Conservation (phyloP, 2,797 vertebrate genomes). For the Spinus olivaceus region DNA sequence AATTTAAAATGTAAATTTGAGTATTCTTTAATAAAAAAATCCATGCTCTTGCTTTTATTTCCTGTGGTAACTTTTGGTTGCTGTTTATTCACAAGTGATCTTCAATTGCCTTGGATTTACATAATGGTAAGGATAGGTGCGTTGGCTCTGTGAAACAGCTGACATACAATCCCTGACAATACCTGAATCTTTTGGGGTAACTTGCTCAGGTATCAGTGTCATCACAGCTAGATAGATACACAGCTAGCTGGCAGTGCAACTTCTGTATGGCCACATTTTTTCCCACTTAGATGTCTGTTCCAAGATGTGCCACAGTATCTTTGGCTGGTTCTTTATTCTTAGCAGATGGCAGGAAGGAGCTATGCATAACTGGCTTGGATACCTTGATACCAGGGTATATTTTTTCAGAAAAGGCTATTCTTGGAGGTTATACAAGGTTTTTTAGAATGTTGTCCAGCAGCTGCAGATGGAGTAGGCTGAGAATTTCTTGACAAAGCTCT, state of each 20-base stretch:
- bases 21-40: neutral
- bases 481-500: neutral
- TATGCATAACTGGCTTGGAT: neutral
- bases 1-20: neutral
- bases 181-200: neutral
- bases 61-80: neutral
- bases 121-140: neutral
- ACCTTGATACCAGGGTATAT: neutral
- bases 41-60: neutral
- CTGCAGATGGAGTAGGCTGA: neutral
- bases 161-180: accelerated
- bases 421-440: neutral
- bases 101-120: neutral
- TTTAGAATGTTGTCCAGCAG: neutral
- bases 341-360: neutral
- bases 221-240: neutral
- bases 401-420: neutral
- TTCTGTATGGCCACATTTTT: accelerated
- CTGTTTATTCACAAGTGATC: neutral
- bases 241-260: neutral
- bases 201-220: neutral
- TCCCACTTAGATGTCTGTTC: neutral
- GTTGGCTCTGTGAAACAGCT: neutral
- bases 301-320: neutral
- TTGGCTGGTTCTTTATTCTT: neutral